Evolutionary conservation across 2,888 invertebrate genomes (phyloP), one percentile per base, ranked within the genome.

Genomic region (Emmelina monodactyla): DNA sequence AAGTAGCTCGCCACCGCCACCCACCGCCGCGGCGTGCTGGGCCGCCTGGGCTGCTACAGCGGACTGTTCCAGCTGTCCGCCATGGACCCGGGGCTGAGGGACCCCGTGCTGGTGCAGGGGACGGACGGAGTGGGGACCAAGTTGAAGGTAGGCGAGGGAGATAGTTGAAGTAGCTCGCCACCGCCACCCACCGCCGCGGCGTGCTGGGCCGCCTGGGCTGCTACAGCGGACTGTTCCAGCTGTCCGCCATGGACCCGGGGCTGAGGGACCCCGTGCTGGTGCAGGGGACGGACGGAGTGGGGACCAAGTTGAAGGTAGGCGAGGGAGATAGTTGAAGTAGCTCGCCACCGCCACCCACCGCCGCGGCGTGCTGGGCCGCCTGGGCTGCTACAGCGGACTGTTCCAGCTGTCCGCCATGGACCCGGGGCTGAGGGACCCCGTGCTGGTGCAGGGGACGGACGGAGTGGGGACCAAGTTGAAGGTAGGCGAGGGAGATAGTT

Each of bases 81-180:
- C 5, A 89, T 89, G 46, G 69, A 75, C 48, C 62, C 72, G 0
- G 51, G 55, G 11, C 87, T 88, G 45, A 83, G 83, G 45, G 91
- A 94, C 60, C 94, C 97, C 0, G 82, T 97, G 13, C 73, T 99
- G 1, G 94, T 97, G 11, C 93, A 96, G 42, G 94, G 95, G 1
- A 94, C 96, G 1, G 97, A 97, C 57, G 98, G 98, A 0, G 97
- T 99, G 28, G 97, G 98, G 1, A 95, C 97, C 3, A 99, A 99
- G 70, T 82, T 99, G 1, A 94, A 94, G 83, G 92, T 94, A 54
- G n/a, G n/a, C n/a, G n/a, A n/a, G n/a, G n/a, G n/a, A n/a, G n/a
- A n/a, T n/a, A n/a, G n/a, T n/a, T n/a, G n/a, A n/a, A n/a, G n/a
- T n/a, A n/a, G 0, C 63, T 89, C 0, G 92, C 92, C 0, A 86